These are phyloP conservation scores for Murina feae DNA, from an alignment of 2,113 vertebrate species.

Conservation along the genomic window DNA sequence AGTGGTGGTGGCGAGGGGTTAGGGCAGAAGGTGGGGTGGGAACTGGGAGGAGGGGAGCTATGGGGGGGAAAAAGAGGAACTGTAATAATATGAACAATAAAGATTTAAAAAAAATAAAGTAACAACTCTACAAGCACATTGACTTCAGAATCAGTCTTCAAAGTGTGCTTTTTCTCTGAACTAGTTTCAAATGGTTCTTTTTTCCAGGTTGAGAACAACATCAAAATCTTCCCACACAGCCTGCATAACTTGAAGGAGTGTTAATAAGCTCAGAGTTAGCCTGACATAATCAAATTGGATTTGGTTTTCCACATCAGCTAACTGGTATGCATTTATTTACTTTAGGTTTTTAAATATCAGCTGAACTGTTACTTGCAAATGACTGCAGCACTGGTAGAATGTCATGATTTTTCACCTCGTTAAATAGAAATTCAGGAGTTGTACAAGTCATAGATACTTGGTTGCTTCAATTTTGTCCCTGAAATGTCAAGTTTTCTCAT, in stretches of 20 bases:
- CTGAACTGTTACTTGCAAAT: conserved; percentile 35
- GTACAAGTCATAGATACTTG: neutral
- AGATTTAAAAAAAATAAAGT: too few species aligned
- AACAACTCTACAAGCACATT: neutral
- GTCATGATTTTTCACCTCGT: neutral
- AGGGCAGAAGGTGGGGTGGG: too few species aligned
- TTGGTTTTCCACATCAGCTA: conserved; percentile 50
- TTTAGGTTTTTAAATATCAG: conserved; percentile 34
- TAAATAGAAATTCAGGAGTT: neutral
- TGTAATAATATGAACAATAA: too few species aligned
- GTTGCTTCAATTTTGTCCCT: neutral
- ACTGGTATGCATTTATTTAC: conserved; percentile 49
- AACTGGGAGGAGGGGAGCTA: too few species aligned
- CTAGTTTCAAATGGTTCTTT: conserved; percentile 22
- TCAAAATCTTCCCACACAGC: neutral
- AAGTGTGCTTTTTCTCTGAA: conserved; percentile 41
- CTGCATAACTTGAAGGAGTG: conserved; percentile 18
- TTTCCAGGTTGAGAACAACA: neutral
- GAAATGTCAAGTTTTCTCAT: neutral
- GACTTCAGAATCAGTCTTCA: neutral
- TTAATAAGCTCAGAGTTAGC: conserved; percentile 29
- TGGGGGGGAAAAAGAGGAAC: too few species aligned
- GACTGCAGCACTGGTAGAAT: conserved; percentile 32
- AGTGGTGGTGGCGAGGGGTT: too few species aligned
- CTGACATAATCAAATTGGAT: conserved; percentile 34